Base-by-base conservation (phyloP, 2,113 vertebrate genomes). In the Macheiramphus alcinus region DNA sequence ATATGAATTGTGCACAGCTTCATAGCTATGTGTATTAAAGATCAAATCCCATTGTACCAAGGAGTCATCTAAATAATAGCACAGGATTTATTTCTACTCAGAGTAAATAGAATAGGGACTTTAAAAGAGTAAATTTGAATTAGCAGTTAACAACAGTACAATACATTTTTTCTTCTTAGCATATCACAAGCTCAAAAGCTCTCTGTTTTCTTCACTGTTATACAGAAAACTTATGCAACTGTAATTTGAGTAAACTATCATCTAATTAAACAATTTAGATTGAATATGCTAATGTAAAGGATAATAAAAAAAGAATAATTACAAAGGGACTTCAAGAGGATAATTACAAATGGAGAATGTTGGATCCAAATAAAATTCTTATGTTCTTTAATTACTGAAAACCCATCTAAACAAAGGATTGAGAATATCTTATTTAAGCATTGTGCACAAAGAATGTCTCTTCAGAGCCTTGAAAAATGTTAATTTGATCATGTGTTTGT, bases 251-350 rank as follows among this genome's bases (percentile, higher is more conserved):
- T 93, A 97, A 98, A 96, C 88, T 85, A 94, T 96, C 72, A 90
- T 83, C 94, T 96, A 98, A 98, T 97, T 98, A 98, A 98, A 96
- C 74, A 95, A 96, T 97, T 97, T 98, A 97, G 93, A 97, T 97
- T 98, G 94, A 97, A 97, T 98, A 96, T 98, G 96, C 94, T 96
- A 98, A 98, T 97, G 61, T 52, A 93, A 88, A 96, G 81, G 80
- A 95, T 94, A 62, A 93, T 90, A 42, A 50, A 96, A 91, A 95
- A 96, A 91, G 72, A 97, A 96, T 93, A 97, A 97, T 98, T 97
- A 96, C 78, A 97, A 98, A 96, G 78, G 90, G 96, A 97, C 88
- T 97, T 97, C 93, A 97, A 96, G 92, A 97, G 84, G 87, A 95
- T 98, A 98, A 98, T 97, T 97, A 95, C 91, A 97, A 97, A 97